Percentiles rank a stretch among this genome's conserved stretches.
Evolutionary conservation across 2,888 invertebrate genomes (phyloP).

Genomic region (Mimas tiliae): DNA sequence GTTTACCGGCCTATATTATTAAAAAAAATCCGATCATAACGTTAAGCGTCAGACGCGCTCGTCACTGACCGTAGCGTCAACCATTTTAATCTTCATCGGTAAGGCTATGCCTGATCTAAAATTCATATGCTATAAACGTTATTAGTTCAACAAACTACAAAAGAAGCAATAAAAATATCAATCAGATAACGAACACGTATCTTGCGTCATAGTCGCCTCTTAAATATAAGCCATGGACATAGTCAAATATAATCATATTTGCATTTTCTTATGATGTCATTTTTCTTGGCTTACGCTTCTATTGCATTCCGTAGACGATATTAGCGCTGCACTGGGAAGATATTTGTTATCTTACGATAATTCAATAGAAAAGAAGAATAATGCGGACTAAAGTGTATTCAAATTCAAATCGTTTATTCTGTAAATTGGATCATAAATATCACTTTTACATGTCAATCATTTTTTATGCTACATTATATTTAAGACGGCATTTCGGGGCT

Average conservation of each 20-base stretch:
- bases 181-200: neutral
- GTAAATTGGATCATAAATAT: too few relatives aligned
- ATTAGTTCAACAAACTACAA: neutral
- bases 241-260: constrained; percentile 15
- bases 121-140: too few relatives aligned
- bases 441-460: too few relatives aligned
- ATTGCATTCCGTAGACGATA: constrained; percentile 20
- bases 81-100: too few relatives aligned
- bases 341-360: constrained; percentile 10
- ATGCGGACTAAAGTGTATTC: neutral
- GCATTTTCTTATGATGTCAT: constrained; percentile 16
- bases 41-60: too few relatives aligned
- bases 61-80: too few relatives aligned
- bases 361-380: constrained; percentile 1
- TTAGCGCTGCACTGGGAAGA: neutral
- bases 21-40: too few relatives aligned
- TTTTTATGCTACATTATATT: too few relatives aligned
- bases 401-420: too few relatives aligned
- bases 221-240: constrained; percentile 16
- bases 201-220: constrained; percentile 12
- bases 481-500: too few relatives aligned
- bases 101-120: too few relatives aligned
- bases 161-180: constrained; percentile 1
- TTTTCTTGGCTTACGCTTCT: constrained; percentile 21
- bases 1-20: too few relatives aligned